Evolutionary conservation across 1,140 invertebrate genomes (phyloP).

Genomic region (Steinernema khuongi): DNA sequence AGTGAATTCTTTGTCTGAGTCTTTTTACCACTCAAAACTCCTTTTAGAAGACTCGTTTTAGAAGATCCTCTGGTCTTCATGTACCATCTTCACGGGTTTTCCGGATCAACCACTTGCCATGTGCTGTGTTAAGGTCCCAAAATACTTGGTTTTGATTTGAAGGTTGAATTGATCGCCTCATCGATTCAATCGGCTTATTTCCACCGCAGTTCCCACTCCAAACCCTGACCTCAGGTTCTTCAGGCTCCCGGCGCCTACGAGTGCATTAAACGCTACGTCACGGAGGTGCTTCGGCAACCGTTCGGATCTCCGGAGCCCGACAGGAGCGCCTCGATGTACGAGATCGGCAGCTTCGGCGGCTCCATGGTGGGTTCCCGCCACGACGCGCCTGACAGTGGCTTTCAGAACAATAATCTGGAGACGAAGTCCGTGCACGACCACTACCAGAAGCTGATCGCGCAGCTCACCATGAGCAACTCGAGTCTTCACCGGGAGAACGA

Average conservation of each 20-base stretch:
- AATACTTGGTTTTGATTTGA: too few relatives aligned
- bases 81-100: too few relatives aligned
- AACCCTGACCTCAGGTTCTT: not conserved
- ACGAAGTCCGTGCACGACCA: slow-evolving; percentile 10
- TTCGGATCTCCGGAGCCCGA: not conserved
- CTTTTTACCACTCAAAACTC: too few relatives aligned
- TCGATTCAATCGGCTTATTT: not conserved
- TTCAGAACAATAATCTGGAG: not conserved
- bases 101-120: too few relatives aligned
- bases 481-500: slow-evolving; percentile 3
- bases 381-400: not conserved
- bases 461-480: slow-evolving; percentile 5
- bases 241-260: slow-evolving; percentile 8
- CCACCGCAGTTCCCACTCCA: not conserved
- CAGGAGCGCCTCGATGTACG: slow-evolving; percentile 7
- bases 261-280: slow-evolving; percentile 11
- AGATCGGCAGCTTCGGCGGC: not conserved
- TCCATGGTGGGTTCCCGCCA: not conserved
- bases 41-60: too few relatives aligned
- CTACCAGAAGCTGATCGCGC: slow-evolving; percentile 12
- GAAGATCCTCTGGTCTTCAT: too few relatives aligned
- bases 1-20: too few relatives aligned
- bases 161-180: too few relatives aligned
- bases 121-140: too few relatives aligned
- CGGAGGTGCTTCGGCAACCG: not conserved